phyloP scores from a whole-genome alignment of 2,113 vertebrate species.

The Eonycteris spelaea region DNA sequence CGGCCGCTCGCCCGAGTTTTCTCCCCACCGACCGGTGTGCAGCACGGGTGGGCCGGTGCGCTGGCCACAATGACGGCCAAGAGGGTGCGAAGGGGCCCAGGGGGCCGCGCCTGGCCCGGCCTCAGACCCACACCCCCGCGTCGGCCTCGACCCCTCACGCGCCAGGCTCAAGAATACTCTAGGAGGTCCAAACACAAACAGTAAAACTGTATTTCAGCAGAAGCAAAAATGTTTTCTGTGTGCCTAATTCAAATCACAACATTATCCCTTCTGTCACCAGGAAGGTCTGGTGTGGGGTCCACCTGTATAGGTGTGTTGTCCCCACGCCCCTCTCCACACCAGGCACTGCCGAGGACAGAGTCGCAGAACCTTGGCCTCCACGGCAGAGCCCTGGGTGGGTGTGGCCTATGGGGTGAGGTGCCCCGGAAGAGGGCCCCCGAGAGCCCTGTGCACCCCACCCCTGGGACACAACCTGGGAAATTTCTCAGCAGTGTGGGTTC shows the following conservation, averaged over 20 bases:
- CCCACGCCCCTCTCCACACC: neutral
- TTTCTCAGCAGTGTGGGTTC: fast-evolving
- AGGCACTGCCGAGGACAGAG: neutral
- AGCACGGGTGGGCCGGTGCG: too few relatives aligned
- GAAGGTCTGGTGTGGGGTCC: neutral
- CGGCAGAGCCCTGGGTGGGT: neutral
- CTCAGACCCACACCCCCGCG: too few relatives aligned
- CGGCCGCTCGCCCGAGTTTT: too few relatives aligned
- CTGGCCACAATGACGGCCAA: too few relatives aligned
- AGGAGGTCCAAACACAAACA: fast-evolving
- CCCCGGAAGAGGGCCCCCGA: neutral
- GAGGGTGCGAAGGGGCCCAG: too few relatives aligned
- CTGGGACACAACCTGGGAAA: fast-evolving
- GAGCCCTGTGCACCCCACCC: neutral
- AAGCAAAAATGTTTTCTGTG: too few relatives aligned
- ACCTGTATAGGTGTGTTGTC: too few relatives aligned
- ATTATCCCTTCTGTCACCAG: neutral
- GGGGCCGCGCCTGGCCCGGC: too few relatives aligned
- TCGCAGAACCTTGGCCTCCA: neutral
- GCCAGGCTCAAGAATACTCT: neutral
- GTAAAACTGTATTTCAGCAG: too few relatives aligned
- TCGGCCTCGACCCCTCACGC: too few relatives aligned
- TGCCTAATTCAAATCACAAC: neutral
- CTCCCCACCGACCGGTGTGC: too few relatives aligned
- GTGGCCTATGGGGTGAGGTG: too few relatives aligned